Evolutionary conservation across 2,113 vertebrate species (phyloP), one percentile per base, ranked within the genome.

Genomic region (Chloebia gouldiae): DNA sequence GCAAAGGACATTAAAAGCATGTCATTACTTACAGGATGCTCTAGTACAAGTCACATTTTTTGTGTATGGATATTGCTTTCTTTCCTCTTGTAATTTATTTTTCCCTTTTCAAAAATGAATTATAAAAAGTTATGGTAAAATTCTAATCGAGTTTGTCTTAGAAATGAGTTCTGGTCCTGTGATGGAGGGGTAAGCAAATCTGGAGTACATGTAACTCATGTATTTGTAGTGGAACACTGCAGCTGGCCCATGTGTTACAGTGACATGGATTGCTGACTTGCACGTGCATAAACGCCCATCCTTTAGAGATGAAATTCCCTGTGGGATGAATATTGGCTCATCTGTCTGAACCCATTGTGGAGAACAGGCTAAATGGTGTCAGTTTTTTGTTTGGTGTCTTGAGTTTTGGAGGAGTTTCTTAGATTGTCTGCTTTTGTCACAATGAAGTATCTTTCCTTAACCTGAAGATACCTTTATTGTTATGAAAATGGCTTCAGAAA

Each of bases 121-220:
- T 90, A 6, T 19, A 45, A 69, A 61, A 63, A 61, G 21, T n/a
- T 2, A n/a, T 56, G 9, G 24, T 69, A 50, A 72, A 76, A 49
- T 54, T 35, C 4, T 33, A 56, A n/a, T 65, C 12, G 22, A n/a
- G 0, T 16, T 61, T 78, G 18, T 56, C 1, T 47, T 42, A 59
- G 18, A 66, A 45, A 15, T 40, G 37, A 65, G 13, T 53, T 80
- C 18, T 10, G 7, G 15, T n/a, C n/a, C 37, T 86, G 18, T 45
- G 27, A 83, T 47, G 35, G 40, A 73, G 35, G 10, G 4, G 5
- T 86, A 22, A 56, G 9, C 18, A 81, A 17, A 73, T 2, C 6
- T 15, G 16, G 28, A 80, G 35, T 56, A 14, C 11, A 0, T 12
- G 6, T 37, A 47, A 18, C 0, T 4, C 30, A 23, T 3, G 0